Conservation (phyloP, 1,140 invertebrate species). For the Monomorium pharaonis region DNA sequence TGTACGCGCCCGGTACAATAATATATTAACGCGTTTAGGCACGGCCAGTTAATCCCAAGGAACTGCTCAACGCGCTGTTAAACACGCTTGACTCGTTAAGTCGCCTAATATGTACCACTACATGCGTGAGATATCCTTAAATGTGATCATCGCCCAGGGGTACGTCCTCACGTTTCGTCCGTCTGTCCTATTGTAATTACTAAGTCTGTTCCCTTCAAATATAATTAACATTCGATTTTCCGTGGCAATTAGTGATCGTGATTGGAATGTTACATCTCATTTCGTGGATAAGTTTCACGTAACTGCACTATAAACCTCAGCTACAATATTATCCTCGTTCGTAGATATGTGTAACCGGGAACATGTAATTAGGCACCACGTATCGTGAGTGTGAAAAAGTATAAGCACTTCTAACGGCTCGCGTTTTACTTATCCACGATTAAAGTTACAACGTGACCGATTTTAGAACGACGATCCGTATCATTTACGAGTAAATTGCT, state of each 20-base stretch:
- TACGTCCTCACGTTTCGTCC: slow-evolving; percentile 5
- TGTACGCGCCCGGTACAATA: slow-evolving; percentile 71
- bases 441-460: slow-evolving; percentile 27
- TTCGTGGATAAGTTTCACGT: neutral
- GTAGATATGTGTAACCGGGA: neutral
- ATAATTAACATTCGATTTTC: slow-evolving; percentile 52
- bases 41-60: slow-evolving; percentile 76
- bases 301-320: neutral
- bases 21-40: slow-evolving; percentile 80
- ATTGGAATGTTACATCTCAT: neutral
- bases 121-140: slow-evolving; percentile 59
- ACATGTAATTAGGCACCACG: slow-evolving; percentile 16
- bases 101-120: slow-evolving; percentile 65
- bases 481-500: slow-evolving; percentile 30
- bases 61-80: slow-evolving; percentile 79
- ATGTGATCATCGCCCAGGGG: slow-evolving; percentile 48
- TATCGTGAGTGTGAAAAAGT: neutral
- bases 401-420: neutral
- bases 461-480: slow-evolving; percentile 33
- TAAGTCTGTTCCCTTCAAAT: slow-evolving; percentile 12
- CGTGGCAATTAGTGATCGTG: neutral
- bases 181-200: slow-evolving; percentile 48
- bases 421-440: slow-evolving; percentile 32
- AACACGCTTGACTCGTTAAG: slow-evolving; percentile 76
- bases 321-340: neutral